phyloP scores from a whole-genome alignment of 2,797 vertebrate species.

The Naso thynnoides region DNA sequence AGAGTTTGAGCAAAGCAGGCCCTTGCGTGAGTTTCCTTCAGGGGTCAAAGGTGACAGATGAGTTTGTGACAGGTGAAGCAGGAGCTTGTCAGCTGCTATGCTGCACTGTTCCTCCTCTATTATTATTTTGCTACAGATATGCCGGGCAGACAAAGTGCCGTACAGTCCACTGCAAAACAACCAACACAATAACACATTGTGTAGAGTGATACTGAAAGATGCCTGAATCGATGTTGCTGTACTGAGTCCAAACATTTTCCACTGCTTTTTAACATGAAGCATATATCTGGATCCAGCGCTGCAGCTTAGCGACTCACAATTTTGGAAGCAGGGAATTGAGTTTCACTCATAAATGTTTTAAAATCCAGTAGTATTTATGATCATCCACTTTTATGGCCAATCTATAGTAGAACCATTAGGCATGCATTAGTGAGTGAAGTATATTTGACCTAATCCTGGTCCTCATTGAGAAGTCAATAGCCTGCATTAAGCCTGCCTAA shows the following conservation, averaged over 20 bases:
- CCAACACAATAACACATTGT: conserved; percentile 54
- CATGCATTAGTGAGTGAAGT: conserved; percentile 81
- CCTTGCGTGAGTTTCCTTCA: conserved; percentile 29
- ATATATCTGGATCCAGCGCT: conserved; percentile 33
- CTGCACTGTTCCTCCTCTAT: conserved; percentile 37
- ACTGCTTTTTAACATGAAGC: conserved; percentile 42
- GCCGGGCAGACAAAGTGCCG: conserved; percentile 33
- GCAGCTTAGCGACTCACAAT: conserved; percentile 44
- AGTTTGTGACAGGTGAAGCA: conserved; percentile 56
- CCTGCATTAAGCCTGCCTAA: conserved; percentile 79
- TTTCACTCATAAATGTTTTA: conserved; percentile 84
- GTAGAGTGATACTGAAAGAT: conserved; percentile 28
- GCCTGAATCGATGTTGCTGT: conserved; percentile 34
- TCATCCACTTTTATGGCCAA: conserved; percentile 79
- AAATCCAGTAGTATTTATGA: conserved; percentile 80
- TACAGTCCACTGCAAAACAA: conserved; percentile 37
- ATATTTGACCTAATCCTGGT: conserved; percentile 80
- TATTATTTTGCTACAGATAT: conserved; percentile 50
- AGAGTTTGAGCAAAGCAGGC: conserved; percentile 18
- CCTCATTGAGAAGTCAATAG: conserved; percentile 81
- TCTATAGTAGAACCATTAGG: conserved; percentile 83
- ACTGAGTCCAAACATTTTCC: conserved; percentile 61
- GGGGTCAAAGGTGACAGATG: conserved; percentile 66
- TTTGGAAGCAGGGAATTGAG: conserved; percentile 67
- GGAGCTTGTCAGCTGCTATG: conserved; percentile 46